A percentile compares a stretch with the other conserved stretches of the same genome.
These are phyloP conservation scores for Macropodus opercularis DNA, from an alignment of 2,797 vertebrate genomes.

Conservation along the genomic window DNA sequence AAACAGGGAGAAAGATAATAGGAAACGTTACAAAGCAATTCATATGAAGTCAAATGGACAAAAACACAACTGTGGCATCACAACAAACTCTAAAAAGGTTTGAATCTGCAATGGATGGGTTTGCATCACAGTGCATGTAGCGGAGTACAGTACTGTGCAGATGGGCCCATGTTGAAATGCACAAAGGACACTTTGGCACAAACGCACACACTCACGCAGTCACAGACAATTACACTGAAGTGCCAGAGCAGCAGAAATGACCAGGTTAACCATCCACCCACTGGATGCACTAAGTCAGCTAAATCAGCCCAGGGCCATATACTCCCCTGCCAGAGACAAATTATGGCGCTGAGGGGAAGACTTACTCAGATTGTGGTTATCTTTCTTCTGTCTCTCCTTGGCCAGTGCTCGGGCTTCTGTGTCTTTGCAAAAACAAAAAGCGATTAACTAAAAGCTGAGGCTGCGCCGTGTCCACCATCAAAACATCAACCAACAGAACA, in stretches of 20 bases:
- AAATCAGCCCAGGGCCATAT: constrained; percentile 59
- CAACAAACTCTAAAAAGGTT: not conserved
- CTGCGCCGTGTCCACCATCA: not conserved
- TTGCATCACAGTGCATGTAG: not conserved
- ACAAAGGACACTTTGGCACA: constrained; percentile 16
- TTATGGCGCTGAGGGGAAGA: constrained; percentile 17
- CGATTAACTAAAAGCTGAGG: constrained; percentile 56
- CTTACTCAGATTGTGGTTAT: constrained; percentile 99
- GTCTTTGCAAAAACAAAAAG: constrained; percentile 83
- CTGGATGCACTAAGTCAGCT: constrained; percentile 77
- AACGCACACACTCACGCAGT: constrained; percentile 36
- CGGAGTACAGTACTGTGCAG: not conserved
- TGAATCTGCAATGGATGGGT: not conserved
- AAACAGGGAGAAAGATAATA: not conserved
- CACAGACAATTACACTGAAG: constrained; percentile 79
- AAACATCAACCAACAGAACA: not conserved
- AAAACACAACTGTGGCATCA: not conserved
- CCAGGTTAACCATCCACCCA: constrained; percentile 83
- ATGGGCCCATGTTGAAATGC: constrained; percentile 14
- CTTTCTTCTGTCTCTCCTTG: constrained; percentile 98
- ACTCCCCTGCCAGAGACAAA: constrained; percentile 47
- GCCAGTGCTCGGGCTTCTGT: constrained; percentile 92
- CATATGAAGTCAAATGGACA: not conserved
- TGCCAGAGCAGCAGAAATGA: constrained; percentile 80
- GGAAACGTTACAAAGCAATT: constrained; percentile 6